Percentiles rank a stretch among this genome's conserved stretches.
phyloP scores from a whole-genome alignment of 2,113 vertebrate genomes.

The Prinia subflava region DNA sequence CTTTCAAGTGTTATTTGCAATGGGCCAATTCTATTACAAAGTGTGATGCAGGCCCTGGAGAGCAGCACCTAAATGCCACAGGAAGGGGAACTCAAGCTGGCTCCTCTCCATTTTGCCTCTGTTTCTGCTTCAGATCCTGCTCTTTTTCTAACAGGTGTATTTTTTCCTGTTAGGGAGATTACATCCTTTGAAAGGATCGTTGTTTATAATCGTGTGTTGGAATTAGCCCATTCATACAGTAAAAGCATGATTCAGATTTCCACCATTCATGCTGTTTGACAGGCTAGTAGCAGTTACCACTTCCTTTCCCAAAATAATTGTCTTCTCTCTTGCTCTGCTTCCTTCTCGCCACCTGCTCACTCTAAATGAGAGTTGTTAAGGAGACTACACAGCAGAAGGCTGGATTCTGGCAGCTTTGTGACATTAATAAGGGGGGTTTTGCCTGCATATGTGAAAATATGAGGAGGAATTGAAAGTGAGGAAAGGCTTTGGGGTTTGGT shows the following conservation, averaged over 20 bases:
- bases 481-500: not conserved
- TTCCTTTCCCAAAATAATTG: conserved; percentile 49
- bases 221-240: conserved; percentile 1
- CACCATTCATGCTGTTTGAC: conserved; percentile 17
- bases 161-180: not conserved
- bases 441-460: not conserved
- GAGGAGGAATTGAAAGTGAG: not conserved
- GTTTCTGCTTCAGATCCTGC: not conserved
- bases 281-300: conserved; percentile 31
- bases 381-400: not conserved
- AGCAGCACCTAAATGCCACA: not conserved
- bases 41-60: not conserved
- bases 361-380: not conserved
- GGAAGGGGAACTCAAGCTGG: not conserved
- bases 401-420: not conserved
- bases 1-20: not conserved
- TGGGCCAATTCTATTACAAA: not conserved
- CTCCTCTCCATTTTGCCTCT: not conserved
- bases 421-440: not conserved
- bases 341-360: conserved; percentile 41
- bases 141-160: not conserved
- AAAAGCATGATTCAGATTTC: conserved; percentile 31
- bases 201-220: not conserved
- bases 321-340: conserved; percentile 21
- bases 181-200: not conserved